phyloP scores from a whole-genome alignment of 2,797 vertebrate species.

The Dendrocincla fuliginosa region DNA sequence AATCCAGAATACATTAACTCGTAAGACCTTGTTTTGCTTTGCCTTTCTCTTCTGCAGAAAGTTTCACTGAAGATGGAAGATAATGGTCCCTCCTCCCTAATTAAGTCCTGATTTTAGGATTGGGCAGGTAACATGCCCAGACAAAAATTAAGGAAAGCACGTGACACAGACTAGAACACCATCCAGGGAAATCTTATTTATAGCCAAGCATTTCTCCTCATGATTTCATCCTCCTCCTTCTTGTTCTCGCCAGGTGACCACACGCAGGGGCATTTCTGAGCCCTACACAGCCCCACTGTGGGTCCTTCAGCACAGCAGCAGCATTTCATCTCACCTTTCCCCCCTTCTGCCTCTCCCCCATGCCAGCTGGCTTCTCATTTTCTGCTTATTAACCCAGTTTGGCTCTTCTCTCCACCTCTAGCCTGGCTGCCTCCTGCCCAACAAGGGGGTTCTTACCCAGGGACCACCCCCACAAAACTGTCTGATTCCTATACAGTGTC shows the following conservation, averaged over 20 bases:
- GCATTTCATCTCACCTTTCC: not conserved
- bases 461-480: rapidly evolving
- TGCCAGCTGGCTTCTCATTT: not conserved
- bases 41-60: not conserved
- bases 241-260: not conserved
- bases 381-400: not conserved
- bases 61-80: not conserved
- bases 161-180: not conserved
- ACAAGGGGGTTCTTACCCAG: rapidly evolving
- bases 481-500: not conserved
- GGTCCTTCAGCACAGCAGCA: not conserved
- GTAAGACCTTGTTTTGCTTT: not conserved
- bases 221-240: not conserved
- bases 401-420: not conserved
- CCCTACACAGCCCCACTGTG: not conserved
- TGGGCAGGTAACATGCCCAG: not conserved
- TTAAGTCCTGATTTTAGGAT: not conserved
- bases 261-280: not conserved
- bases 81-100: not conserved
- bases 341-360: not conserved
- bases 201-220: not conserved
- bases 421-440: not conserved
- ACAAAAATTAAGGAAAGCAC: not conserved
- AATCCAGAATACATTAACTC: not conserved
- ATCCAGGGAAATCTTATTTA: not conserved